phyloP scores from a whole-genome alignment of 2,113 vertebrate genomes.

The Paracanthobrama guichenoti region DNA sequence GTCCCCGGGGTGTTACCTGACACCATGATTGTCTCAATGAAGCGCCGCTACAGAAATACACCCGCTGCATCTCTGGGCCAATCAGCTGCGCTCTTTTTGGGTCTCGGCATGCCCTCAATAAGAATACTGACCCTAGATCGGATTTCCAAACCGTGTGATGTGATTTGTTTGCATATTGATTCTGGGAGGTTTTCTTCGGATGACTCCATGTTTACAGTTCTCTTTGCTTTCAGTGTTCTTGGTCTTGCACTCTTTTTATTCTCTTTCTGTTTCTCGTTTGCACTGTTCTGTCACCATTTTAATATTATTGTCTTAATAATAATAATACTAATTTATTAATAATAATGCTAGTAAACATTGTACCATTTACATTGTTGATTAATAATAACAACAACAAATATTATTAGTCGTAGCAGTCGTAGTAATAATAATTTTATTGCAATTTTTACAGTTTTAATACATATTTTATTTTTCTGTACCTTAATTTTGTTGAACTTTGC shows the following conservation, averaged over 20 bases:
- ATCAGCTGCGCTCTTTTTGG: not conserved
- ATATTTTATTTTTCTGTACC: too few species aligned
- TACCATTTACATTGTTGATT: not conserved
- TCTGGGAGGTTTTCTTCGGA: not conserved
- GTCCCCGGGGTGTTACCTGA: slow-evolving; percentile 28
- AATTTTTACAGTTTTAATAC: too few species aligned
- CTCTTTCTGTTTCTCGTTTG: not conserved
- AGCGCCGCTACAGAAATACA: slow-evolving; percentile 23
- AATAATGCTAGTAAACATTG: not conserved
- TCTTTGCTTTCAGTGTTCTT: not conserved
- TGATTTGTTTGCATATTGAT: not conserved
- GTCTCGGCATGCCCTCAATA: not conserved
- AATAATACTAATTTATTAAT: not conserved
- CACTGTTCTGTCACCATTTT: not conserved
- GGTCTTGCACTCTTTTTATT: not conserved
- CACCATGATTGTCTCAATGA: slow-evolving; percentile 36
- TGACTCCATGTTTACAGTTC: not conserved
- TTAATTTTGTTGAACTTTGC: not conserved
- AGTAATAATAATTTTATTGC: too few species aligned
- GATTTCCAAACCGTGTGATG: not conserved
- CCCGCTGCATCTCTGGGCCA: not conserved
- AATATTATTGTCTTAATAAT: not conserved
- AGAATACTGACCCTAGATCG: not conserved
- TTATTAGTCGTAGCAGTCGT: too few species aligned
- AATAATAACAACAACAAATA: too few species aligned